Percentiles rank a stretch among this genome's conserved stretches.
These are phyloP conservation scores for Linyphia triangularis DNA, from an alignment of 2,888 invertebrate species.

Conservation along the genomic window DNA sequence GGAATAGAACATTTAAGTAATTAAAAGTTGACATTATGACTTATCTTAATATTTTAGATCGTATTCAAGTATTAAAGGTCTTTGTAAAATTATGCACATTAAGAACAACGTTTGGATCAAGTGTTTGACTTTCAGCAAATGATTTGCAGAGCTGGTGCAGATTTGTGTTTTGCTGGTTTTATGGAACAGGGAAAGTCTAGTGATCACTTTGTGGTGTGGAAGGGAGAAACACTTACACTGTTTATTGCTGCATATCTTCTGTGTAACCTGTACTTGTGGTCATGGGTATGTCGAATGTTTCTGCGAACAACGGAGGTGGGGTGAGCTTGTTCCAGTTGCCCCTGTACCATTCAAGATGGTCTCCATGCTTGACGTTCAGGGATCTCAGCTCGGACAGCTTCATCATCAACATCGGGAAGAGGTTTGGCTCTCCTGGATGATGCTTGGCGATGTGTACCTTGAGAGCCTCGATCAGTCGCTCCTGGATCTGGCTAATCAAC, in stretches of 20 bases:
- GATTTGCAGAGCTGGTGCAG: too few species aligned
- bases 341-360: slow-evolving; percentile 93
- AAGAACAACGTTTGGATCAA: too few species aligned
- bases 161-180: too few species aligned
- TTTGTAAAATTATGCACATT: too few species aligned
- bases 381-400: slow-evolving; percentile 88
- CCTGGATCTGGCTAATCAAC: slow-evolving; percentile 88
- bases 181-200: background rate
- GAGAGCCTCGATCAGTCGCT: slow-evolving; percentile 91
- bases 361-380: slow-evolving; percentile 90
- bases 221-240: slow-evolving; percentile 44
- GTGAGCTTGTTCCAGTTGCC: slow-evolving; percentile 86
- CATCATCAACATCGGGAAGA: slow-evolving; percentile 83
- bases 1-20: too few species aligned
- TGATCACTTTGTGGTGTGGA: background rate
- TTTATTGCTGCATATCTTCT: slow-evolving; percentile 35
- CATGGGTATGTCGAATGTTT: slow-evolving; percentile 95
- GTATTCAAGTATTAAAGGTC: too few species aligned
- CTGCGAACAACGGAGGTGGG: slow-evolving; percentile 95
- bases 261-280: slow-evolving; percentile 23
- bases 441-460: slow-evolving; percentile 86
- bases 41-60: too few species aligned
- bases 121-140: too few species aligned
- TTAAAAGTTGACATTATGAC: too few species aligned
- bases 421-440: slow-evolving; percentile 83